Percentiles rank a stretch among this genome's conserved stretches.
Conservation (phyloP, 2,888 invertebrate genomes). For the Luffia ferchaultella region DNA sequence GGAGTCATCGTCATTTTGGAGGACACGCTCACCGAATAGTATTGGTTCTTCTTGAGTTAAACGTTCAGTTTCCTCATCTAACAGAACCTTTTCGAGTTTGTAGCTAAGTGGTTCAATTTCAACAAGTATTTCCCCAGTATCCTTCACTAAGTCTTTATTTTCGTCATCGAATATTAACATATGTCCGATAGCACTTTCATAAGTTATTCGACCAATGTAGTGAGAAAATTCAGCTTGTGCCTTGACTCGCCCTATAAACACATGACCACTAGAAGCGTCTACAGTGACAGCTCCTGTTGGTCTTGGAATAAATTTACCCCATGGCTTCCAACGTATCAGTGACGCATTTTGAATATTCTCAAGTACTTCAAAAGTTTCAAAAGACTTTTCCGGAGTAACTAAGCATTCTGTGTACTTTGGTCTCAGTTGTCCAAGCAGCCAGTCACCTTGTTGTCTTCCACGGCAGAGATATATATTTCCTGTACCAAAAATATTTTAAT, state of each 20-base stretch:
- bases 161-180: constrained; percentile 73
- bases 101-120: constrained; percentile 84
- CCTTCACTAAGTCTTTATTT: constrained; percentile 59
- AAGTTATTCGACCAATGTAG: constrained; percentile 72
- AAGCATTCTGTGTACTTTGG: constrained; percentile 69
- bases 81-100: constrained; percentile 73
- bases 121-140: constrained; percentile 77
- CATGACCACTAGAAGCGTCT: constrained; percentile 43
- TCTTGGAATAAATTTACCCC: constrained; percentile 72
- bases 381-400: constrained; percentile 68
- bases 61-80: constrained; percentile 62
- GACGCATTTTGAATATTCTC: constrained; percentile 82
- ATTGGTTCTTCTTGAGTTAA: constrained; percentile 52
- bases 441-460: constrained; percentile 74
- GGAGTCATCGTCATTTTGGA: constrained; percentile 63
- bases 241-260: constrained; percentile 45
- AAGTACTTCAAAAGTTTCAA: constrained; percentile 73
- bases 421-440: constrained; percentile 75
- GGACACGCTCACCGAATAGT: constrained; percentile 55
- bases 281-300: constrained; percentile 75
- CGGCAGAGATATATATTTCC: constrained; percentile 77
- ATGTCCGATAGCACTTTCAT: constrained; percentile 71
- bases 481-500: constrained; percentile 21
- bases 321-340: constrained; percentile 77
- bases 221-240: constrained; percentile 30